Evolutionary conservation across 1,140 invertebrate species (phyloP).

Genomic region (Trichonephila inaurata): DNA sequence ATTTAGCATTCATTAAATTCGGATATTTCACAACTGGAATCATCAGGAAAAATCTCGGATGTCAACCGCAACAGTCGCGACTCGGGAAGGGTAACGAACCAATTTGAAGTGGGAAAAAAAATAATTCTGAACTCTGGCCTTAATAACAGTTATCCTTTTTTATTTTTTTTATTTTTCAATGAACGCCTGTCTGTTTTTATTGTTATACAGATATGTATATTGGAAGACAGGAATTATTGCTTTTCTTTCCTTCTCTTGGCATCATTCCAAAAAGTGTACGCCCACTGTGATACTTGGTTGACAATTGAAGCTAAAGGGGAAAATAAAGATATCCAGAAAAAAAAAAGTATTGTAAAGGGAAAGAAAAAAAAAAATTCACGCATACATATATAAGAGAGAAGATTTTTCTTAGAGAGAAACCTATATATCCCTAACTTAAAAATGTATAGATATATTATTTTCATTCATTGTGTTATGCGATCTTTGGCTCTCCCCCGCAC

Average conservation of each 20-base stretch:
- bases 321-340: not conserved
- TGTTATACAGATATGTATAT: slow-evolving; percentile 37
- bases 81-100: not conserved
- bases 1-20: too few relatives aligned
- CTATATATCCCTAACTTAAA: not conserved
- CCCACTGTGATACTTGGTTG: slow-evolving; percentile 21
- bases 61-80: not conserved
- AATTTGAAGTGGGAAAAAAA: not conserved
- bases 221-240: slow-evolving; percentile 45
- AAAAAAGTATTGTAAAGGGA: not conserved
- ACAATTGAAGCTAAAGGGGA: slow-evolving; percentile 2
- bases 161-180: slow-evolving; percentile 29
- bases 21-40: too few relatives aligned
- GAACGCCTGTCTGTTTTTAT: slow-evolving; percentile 17
- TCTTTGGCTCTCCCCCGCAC: not conserved
- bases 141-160: slow-evolving; percentile 43
- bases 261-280: slow-evolving; percentile 1
- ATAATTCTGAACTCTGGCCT: slow-evolving; percentile 9
- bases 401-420: not conserved
- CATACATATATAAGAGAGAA: not conserved
- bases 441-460: not conserved
- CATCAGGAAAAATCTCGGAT: too few relatives aligned
- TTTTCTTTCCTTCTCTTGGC: not conserved
- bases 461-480: not conserved
- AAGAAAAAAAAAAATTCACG: not conserved